Percentiles rank a stretch among this genome's conserved stretches.
phyloP scores from a whole-genome alignment of 2,113 vertebrate species.

The Corythoichthys intestinalis region DNA sequence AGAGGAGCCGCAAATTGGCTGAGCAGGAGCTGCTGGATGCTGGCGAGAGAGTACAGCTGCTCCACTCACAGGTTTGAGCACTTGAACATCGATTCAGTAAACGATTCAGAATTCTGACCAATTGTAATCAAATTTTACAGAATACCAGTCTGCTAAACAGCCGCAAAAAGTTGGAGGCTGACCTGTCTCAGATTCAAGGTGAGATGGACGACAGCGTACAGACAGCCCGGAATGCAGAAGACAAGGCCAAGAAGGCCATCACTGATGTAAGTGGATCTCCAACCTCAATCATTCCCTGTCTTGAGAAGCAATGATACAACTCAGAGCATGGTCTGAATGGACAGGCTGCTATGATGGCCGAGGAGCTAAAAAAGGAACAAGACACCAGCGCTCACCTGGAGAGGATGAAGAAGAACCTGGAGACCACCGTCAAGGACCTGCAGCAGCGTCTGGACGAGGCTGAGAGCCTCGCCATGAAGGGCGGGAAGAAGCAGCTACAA shows the following conservation, averaged over 20 bases:
- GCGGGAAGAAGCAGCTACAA: conserved; percentile 74
- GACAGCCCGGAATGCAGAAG: conserved; percentile 72
- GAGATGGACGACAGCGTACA: conserved; percentile 54
- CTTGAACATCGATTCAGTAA: neutral
- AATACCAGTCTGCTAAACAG: conserved; percentile 62
- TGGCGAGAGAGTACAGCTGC: conserved; percentile 46
- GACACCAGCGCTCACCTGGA: conserved; percentile 29
- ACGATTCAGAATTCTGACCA: neutral
- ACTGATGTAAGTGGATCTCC: conserved; percentile 44
- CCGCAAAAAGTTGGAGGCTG: conserved; percentile 53
- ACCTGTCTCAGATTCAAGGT: conserved; percentile 39
- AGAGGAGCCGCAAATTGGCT: conserved; percentile 44
- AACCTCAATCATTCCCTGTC: neutral
- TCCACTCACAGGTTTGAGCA: conserved; percentile 51
- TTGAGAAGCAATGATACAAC: neutral
- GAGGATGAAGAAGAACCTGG: conserved; percentile 45
- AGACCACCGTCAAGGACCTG: conserved; percentile 34
- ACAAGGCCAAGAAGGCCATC: conserved; percentile 73
- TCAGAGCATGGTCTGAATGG: neutral
- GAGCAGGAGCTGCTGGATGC: conserved; percentile 57
- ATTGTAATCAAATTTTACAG: conserved; percentile 24
- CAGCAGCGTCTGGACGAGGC: conserved; percentile 62
- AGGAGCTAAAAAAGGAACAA: conserved; percentile 35
- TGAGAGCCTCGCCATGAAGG: conserved; percentile 73
- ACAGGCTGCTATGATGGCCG: conserved; percentile 66